These are phyloP conservation scores for Ligdia adustata DNA, from an alignment of 2,888 invertebrate genomes.

Conservation along the genomic window DNA sequence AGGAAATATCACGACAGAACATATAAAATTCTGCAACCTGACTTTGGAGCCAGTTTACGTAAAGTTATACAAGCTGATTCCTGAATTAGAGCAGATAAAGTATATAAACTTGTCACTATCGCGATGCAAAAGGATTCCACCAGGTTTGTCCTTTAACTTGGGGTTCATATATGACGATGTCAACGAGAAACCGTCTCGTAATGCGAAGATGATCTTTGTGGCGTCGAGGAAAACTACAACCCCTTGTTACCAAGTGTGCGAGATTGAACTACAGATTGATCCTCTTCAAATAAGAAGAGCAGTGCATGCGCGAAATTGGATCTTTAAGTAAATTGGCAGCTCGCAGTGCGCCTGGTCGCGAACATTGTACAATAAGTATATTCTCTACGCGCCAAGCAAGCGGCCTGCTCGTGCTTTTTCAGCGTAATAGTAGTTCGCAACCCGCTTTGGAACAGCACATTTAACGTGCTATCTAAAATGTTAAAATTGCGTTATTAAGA, in stretches of 20 bases:
- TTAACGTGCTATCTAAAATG: too few relatives aligned
- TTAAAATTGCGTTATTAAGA: too few relatives aligned
- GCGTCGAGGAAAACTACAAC: conserved; percentile 70
- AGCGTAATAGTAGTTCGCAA: too few relatives aligned
- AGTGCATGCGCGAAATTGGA: conserved; percentile 7
- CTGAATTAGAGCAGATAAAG: conserved; percentile 69
- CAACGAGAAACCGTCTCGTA: conserved; percentile 57
- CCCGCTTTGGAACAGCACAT: too few relatives aligned
- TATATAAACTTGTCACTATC: conserved; percentile 66
- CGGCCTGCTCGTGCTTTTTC: too few relatives aligned
- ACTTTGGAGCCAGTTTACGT: conserved; percentile 68
- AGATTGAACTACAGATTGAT: conserved; percentile 64
- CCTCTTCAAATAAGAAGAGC: conserved; percentile 50
- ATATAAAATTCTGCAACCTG: conserved; percentile 67
- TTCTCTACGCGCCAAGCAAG: too few relatives aligned
- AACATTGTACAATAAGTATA: too few relatives aligned
- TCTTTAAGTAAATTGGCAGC: too few relatives aligned
- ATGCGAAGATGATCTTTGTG: conserved; percentile 69
- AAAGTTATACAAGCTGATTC: conserved; percentile 66
- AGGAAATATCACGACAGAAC: conserved; percentile 60
- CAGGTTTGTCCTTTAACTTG: conserved; percentile 67
- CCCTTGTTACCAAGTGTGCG: conserved; percentile 74
- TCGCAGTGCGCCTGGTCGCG: too few relatives aligned
- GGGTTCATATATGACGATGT: conserved; percentile 69
- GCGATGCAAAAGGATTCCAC: conserved; percentile 67